Percentiles rank a stretch among this genome's conserved stretches.
phyloP scores from a whole-genome alignment of 53 echinoderm and acorn worm genomes.

The Patiria pectinifera region DNA sequence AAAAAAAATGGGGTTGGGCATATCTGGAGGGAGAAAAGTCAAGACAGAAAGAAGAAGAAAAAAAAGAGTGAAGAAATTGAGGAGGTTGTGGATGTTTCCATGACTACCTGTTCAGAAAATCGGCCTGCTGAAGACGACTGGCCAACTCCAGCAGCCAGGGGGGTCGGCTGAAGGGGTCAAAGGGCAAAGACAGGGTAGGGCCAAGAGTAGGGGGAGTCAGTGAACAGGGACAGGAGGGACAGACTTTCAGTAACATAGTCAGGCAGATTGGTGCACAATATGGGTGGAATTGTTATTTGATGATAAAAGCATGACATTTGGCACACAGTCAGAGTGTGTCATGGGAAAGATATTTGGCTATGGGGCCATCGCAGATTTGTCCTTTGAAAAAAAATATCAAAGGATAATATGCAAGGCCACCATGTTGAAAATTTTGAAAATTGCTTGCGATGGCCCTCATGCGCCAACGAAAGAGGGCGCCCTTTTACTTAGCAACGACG shows the following conservation, averaged over 20 bases:
- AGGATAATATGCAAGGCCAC: too few relatives aligned
- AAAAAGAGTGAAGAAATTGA: not conserved
- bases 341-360: too few relatives aligned
- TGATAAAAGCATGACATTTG: too few relatives aligned
- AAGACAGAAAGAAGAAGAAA: not conserved
- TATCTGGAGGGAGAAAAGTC: not conserved
- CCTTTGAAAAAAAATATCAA: too few relatives aligned
- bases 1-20: not conserved
- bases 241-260: constrained; percentile 26
- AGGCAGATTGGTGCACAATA: too few relatives aligned
- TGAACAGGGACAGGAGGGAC: constrained; percentile 1
- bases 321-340: too few relatives aligned
- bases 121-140: constrained; percentile 49
- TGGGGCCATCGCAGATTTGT: too few relatives aligned
- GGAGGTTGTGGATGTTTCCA: not conserved
- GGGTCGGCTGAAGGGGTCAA: constrained; percentile 49
- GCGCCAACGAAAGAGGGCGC: too few relatives aligned
- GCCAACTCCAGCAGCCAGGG: constrained; percentile 64
- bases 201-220: constrained; percentile 1
- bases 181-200: not conserved
- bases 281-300: too few relatives aligned
- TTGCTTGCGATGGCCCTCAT: too few relatives aligned
- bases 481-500: too few relatives aligned
- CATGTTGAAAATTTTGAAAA: too few relatives aligned
- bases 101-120: constrained; percentile 53